These are phyloP conservation scores for Salmo trutta DNA, from an alignment of 2,797 vertebrate species.

Conservation along the genomic window DNA sequence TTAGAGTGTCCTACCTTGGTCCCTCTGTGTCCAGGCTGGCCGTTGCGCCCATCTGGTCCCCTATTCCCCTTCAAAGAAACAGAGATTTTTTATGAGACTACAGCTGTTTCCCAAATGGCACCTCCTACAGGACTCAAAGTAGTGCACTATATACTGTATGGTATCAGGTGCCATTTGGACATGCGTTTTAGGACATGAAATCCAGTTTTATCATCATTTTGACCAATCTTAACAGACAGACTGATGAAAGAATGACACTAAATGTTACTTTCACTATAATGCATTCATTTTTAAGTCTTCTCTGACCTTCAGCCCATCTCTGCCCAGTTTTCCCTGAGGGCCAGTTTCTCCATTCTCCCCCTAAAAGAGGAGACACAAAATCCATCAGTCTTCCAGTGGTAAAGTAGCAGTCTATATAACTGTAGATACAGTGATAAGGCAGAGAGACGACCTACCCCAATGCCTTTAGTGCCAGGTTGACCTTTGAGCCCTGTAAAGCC, in stretches of 20 bases:
- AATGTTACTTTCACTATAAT: neutral
- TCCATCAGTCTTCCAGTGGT: neutral
- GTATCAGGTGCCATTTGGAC: neutral
- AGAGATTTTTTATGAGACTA: neutral
- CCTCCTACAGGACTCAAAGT: neutral
- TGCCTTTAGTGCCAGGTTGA: constrained; percentile 67
- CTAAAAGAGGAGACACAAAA: constrained; percentile 59
- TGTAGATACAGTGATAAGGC: neutral
- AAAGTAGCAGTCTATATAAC: neutral
- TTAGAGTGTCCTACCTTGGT: constrained; percentile 70
- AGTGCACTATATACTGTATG: neutral
- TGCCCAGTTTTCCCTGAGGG: constrained; percentile 71
- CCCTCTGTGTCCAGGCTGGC: constrained; percentile 78
- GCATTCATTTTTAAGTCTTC: neutral
- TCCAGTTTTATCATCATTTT: neutral
- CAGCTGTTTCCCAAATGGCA: neutral
- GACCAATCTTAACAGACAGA: neutral
- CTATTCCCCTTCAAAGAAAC: constrained; percentile 77
- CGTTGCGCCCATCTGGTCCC: constrained; percentile 78
- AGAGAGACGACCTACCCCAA: constrained; percentile 63
- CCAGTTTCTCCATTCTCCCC: constrained; percentile 78
- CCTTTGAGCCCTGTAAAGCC: constrained; percentile 82
- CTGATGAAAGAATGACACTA: neutral
- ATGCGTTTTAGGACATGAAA: neutral
- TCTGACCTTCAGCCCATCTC: constrained; percentile 80